Conservation (phyloP, 2,113 vertebrate genomes). For the Puma concolor region DNA sequence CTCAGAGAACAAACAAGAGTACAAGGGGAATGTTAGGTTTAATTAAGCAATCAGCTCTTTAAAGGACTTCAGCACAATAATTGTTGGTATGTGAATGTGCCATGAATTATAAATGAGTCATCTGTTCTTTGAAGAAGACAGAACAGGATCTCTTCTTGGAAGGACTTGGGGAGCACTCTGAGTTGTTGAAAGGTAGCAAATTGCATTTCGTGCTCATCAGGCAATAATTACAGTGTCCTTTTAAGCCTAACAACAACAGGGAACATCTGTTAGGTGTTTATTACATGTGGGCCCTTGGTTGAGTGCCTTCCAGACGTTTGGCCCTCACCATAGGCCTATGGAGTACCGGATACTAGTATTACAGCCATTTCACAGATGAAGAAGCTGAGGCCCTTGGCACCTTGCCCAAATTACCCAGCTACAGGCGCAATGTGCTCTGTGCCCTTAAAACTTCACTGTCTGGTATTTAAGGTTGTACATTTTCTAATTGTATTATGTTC, state of each 20-base stretch:
- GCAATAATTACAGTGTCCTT: neutral
- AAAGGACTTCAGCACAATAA: neutral
- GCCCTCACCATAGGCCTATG: neutral
- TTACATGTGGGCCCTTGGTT: neutral
- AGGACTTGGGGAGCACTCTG: neutral
- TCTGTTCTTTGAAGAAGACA: neutral
- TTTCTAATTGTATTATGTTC: neutral
- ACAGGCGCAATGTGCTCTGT: neutral
- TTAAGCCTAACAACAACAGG: neutral
- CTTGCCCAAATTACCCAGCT: neutral
- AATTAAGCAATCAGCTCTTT: neutral
- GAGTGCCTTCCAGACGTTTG: neutral
- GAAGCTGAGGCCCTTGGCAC: neutral
- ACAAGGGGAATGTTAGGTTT: neutral
- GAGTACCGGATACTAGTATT: neutral
- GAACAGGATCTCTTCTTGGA: slow-evolving; percentile 32
- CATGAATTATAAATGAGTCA: neutral
- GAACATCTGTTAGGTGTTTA: neutral
- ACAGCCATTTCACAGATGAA: neutral
- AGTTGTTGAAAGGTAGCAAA: neutral
- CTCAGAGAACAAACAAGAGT: neutral
- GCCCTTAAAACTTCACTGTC: neutral
- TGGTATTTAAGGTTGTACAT: neutral
- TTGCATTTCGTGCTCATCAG: neutral
- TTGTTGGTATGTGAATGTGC: neutral